Evolutionary conservation across 2,888 invertebrate species (phyloP).

Genomic region (Nemapogon koenigi): DNA sequence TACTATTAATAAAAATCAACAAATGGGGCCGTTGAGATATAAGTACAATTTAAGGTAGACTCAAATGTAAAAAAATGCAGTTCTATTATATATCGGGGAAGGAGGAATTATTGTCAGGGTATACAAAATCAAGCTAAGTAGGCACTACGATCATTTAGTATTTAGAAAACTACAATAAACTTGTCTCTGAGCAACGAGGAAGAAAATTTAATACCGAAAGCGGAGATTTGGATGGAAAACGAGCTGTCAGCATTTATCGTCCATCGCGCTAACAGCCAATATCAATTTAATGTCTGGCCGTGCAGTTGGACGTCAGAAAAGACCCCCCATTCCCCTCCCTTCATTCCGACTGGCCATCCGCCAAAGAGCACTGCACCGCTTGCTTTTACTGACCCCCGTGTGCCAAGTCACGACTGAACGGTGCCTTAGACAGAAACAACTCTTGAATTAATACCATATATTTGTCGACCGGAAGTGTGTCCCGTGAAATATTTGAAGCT

Average conservation of each 20-base stretch:
- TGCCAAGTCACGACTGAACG: conserved; percentile 9
- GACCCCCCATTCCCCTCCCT: background rate
- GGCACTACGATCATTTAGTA: too few species aligned
- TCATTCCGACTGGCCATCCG: conserved; percentile 3
- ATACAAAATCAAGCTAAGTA: too few species aligned
- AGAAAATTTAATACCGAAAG: too few species aligned
- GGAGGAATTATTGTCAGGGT: too few species aligned
- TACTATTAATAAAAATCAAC: too few species aligned
- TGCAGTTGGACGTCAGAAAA: conserved; percentile 3
- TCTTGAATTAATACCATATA: conserved; percentile 6
- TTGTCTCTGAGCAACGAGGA: too few species aligned
- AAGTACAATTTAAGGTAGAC: too few species aligned
- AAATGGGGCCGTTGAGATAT: too few species aligned
- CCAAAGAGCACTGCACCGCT: conserved; percentile 8
- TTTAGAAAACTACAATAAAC: too few species aligned
- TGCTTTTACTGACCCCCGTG: conserved; percentile 5
- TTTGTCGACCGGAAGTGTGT: conserved; percentile 7
- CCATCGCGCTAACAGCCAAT: conserved; percentile 8
- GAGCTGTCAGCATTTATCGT: conserved; percentile 2
- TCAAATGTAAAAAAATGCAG: too few species aligned
- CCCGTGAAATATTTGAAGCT: conserved; percentile 7
- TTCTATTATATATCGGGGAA: too few species aligned
- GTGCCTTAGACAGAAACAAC: conserved; percentile 8
- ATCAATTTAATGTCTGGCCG: conserved; percentile 8
- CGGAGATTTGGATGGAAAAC: conserved; percentile 9